A percentile compares a stretch with the other conserved stretches of the same genome.
These are phyloP conservation scores for Semnopithecus entellus DNA, from an alignment of 2,113 vertebrate species.

Conservation along the genomic window DNA sequence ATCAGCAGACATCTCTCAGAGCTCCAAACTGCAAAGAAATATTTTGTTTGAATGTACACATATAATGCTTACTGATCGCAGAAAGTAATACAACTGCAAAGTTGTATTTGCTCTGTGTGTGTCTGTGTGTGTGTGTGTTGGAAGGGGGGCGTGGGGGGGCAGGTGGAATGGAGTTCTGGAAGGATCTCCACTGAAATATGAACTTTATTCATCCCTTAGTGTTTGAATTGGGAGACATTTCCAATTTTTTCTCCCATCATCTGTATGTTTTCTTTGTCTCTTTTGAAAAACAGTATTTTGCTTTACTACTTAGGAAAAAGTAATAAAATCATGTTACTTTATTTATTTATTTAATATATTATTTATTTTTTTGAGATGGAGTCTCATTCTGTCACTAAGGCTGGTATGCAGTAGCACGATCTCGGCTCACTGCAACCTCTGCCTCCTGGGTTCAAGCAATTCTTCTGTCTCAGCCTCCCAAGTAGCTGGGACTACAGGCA, in stretches of 20 bases:
- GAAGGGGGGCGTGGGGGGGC: accelerated
- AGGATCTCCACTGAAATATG: background rate
- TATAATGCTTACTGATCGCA: background rate
- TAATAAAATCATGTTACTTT: background rate
- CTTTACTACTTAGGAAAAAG: background rate
- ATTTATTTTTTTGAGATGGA: no score
- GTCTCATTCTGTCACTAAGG: no score
- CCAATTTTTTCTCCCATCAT: background rate
- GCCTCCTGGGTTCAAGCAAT: no score
- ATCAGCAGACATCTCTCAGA: background rate
- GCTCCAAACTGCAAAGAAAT: background rate
- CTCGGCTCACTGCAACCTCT: no score
- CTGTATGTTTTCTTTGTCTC: background rate
- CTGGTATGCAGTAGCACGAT: no score
- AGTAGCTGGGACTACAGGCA: no score
- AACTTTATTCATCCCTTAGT: background rate
- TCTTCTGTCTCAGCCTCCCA: no score
- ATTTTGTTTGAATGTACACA: background rate
- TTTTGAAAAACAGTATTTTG: background rate
- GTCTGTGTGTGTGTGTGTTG: background rate
- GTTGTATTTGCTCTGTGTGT: background rate
- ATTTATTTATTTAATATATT: no score
- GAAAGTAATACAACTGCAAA: no score
- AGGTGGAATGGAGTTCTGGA: background rate
- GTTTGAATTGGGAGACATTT: background rate